Evolutionary conservation across 2,113 vertebrate genomes (phyloP), one percentile per base, ranked within the genome.

Genomic region (Pelusios castaneus): DNA sequence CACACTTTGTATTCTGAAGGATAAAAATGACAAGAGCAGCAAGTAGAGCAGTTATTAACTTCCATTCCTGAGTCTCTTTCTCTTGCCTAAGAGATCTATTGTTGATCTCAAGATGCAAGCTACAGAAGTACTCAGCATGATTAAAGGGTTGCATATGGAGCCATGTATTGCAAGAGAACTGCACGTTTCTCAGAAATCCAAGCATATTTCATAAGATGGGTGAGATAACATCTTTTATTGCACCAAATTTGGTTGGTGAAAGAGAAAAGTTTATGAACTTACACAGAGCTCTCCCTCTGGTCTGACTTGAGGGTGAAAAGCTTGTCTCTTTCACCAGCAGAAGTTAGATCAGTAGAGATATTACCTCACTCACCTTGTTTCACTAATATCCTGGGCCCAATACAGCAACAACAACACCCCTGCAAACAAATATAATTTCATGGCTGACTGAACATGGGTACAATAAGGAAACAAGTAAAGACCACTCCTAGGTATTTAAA

Each of bases 71-170:
- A 94, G 95, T 96, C 95, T 96, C 91, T 93, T 93, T 96, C 85
- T 95, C 94, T 94, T 92, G 92, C 96, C 12, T 29, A 77, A 92
- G 89, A 95, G 95, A 89, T 87, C 91, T 92, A 91, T 95, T 96
- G 92, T 95, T 96, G 91, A 84, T 41, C 93, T 95, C 97, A 96
- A 95, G 95, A 97, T 96, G 94, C 12, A 80, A 0, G 11, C 91
- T 82, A 95, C 92, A 94, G 83, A 94, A 94, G 88, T 94, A 94
- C 93, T 95, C 95, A 88, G 96, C 80, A 89, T 96, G 96, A 97
- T 97, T 97, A 96, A 91, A 97, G 94, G 93, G 95, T 87, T 95
- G 96, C 92, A 95, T 95, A 96, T 87, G 91, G 97, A 91, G 94
- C 97, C 94, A 96, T 88, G 83, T 89, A 89, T 47, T 58, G 87